These are phyloP conservation scores for Ageneiosus marmoratus DNA, from an alignment of 2,113 vertebrate genomes.

Conservation along the genomic window DNA sequence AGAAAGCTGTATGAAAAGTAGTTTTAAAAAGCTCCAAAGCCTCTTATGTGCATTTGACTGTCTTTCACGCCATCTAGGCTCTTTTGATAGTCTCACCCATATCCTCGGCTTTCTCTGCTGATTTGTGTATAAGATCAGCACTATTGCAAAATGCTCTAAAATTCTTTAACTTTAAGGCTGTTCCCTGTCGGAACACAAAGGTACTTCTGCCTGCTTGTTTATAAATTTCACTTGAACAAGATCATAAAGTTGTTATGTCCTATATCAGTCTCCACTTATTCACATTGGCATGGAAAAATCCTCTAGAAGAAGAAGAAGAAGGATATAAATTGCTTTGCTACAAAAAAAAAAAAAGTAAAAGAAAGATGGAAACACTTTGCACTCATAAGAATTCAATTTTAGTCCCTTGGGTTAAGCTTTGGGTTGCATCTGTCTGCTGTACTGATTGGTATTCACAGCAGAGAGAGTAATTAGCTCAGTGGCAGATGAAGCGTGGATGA, in stretches of 20 bases:
- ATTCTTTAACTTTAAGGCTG: not conserved
- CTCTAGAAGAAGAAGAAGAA: not conserved
- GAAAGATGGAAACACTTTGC: constrained; percentile 18
- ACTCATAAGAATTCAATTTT: constrained; percentile 44
- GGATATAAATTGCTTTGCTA: constrained; percentile 28
- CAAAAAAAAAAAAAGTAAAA: not conserved
- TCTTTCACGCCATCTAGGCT: not conserved
- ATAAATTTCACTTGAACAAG: not conserved
- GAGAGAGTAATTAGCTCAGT: constrained; percentile 53
- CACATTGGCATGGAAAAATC: not conserved
- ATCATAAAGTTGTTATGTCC: not conserved
- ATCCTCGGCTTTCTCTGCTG: constrained; percentile 21
- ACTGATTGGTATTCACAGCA: constrained; percentile 57
- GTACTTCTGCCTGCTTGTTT: not conserved
- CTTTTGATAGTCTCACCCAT: constrained; percentile 12
- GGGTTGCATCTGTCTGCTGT: constrained; percentile 44
- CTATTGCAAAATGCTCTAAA: not conserved
- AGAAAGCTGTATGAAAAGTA: constrained; percentile 11
- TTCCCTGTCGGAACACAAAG: constrained; percentile 10
- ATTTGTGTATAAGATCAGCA: not conserved
- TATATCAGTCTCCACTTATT: constrained; percentile 2
- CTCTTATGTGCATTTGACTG: constrained; percentile 12
- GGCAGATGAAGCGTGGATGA: constrained; percentile 53
- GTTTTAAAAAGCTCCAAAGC: constrained; percentile 20
- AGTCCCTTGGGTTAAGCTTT: constrained; percentile 48